These are phyloP conservation scores for Phataginus tricuspis DNA, from an alignment of 2,797 vertebrate species.

Conservation along the genomic window DNA sequence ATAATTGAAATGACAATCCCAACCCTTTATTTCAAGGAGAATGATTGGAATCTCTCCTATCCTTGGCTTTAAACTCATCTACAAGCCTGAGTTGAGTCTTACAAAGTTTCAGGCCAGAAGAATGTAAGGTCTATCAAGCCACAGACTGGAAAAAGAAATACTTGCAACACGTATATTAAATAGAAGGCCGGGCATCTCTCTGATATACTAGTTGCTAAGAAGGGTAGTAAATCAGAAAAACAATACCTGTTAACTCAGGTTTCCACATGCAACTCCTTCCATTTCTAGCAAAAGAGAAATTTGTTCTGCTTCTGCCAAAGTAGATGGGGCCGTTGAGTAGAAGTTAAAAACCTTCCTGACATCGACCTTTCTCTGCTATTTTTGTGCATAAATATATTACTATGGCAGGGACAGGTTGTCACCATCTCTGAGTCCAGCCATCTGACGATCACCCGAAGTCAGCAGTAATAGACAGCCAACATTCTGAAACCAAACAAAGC, in stretches of 20 bases:
- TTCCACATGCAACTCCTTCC: not conserved
- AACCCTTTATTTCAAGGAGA: not conserved
- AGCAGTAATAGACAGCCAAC: not conserved
- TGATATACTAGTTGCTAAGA: not conserved
- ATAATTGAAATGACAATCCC: not conserved
- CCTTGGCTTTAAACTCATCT: not conserved
- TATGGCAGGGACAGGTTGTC: not conserved
- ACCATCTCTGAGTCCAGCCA: not conserved
- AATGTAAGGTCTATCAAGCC: not conserved
- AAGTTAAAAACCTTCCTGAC: slow-evolving; percentile 33
- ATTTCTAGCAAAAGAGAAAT: not conserved
- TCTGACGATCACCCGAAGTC: not conserved
- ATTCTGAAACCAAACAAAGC: not conserved
- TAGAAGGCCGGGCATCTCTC: not conserved
- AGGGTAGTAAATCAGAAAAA: slow-evolving; percentile 10
- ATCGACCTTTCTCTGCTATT: not conserved
- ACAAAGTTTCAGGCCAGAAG: not conserved
- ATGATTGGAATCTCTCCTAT: slow-evolving; percentile 13
- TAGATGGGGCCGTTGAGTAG: not conserved
- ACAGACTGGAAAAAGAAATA: not conserved
- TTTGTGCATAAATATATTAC: not conserved
- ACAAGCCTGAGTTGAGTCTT: not conserved
- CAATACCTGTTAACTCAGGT: not conserved
- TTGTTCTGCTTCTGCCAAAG: slow-evolving; percentile 17
- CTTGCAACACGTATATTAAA: not conserved